Evolutionary conservation across 2,113 vertebrate genomes (phyloP).

Genomic region (Oplegnathus fasciatus): DNA sequence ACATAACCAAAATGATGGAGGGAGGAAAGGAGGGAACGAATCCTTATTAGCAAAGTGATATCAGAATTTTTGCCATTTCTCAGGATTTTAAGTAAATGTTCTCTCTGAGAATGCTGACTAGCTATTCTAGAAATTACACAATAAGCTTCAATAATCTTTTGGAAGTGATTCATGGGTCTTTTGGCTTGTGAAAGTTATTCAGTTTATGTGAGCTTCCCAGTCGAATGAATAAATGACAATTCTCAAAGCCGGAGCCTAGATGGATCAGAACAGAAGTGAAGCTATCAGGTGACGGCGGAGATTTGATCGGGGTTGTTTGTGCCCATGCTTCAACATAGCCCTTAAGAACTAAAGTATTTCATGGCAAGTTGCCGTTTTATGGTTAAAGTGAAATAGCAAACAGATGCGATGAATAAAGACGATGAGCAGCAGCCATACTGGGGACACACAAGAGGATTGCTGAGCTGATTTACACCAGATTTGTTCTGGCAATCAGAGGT

Average conservation of each 20-base stretch:
- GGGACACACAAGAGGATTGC: slow-evolving; percentile 54
- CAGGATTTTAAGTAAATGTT: not conserved
- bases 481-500: slow-evolving; percentile 11
- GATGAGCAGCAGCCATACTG: slow-evolving; percentile 45
- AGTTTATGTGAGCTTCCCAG: slow-evolving; percentile 21
- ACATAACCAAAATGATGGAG: not conserved
- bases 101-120: slow-evolving; percentile 40
- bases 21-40: not conserved
- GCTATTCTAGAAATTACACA: slow-evolving; percentile 41
- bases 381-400: slow-evolving; percentile 54
- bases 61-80: not conserved
- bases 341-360: not conserved
- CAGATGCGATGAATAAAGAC: slow-evolving; percentile 61
- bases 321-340: not conserved
- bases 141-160: slow-evolving; percentile 48
- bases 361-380: slow-evolving; percentile 42
- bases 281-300: slow-evolving; percentile 50
- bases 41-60: slow-evolving; percentile 15
- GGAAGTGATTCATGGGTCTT: slow-evolving; percentile 10
- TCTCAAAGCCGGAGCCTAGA: slow-evolving; percentile 36
- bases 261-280: slow-evolving; percentile 18
- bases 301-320: not conserved
- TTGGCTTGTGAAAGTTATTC: slow-evolving; percentile 7
- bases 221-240: slow-evolving; percentile 37
- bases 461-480: slow-evolving; percentile 59